These are phyloP conservation scores for Bos indicus DNA, from an alignment of 2,113 vertebrate genomes.

Conservation along the genomic window DNA sequence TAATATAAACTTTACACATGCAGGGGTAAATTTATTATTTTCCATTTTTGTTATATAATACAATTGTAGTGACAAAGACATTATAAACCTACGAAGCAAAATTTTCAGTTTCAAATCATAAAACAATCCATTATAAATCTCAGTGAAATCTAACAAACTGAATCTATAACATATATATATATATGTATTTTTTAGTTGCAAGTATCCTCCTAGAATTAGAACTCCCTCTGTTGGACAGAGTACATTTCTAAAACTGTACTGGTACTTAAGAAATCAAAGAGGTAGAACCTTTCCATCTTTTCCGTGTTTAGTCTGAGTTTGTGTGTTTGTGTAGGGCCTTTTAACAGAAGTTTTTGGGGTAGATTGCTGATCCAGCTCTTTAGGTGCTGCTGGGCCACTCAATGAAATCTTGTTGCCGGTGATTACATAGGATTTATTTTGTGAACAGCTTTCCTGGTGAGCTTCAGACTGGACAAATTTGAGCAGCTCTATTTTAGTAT, in stretches of 20 bases:
- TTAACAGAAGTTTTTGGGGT: constrained; percentile 82
- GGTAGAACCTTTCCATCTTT: constrained; percentile 88
- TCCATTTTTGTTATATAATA: constrained; percentile 12
- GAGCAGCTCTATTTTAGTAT: constrained; percentile 93
- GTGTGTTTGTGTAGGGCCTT: constrained; percentile 79
- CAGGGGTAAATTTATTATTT: constrained; percentile 12
- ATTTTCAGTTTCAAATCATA: constrained; percentile 5
- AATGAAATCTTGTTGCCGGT: constrained; percentile 76
- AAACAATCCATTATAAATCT: constrained; percentile 24
- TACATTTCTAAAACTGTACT: constrained; percentile 39
- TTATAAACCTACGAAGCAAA: not conserved
- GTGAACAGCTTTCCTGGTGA: constrained; percentile 85
- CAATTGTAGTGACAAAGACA: not conserved
- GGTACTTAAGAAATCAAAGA: constrained; percentile 54
- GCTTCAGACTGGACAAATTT: constrained; percentile 87
- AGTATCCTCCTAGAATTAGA: constrained; percentile 54
- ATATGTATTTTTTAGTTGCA: not conserved
- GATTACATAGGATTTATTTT: constrained; percentile 75
- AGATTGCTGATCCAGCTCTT: constrained; percentile 70
- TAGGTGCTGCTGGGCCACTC: constrained; percentile 68
- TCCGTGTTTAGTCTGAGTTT: constrained; percentile 84
- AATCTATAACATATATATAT: not conserved
- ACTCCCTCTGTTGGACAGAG: constrained; percentile 74
- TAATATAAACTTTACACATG: constrained; percentile 11
- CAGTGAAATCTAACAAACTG: not conserved